Percentiles rank a stretch among this genome's conserved stretches.
phyloP scores from a whole-genome alignment of 2,797 vertebrate species.

The Vultur gryphus region DNA sequence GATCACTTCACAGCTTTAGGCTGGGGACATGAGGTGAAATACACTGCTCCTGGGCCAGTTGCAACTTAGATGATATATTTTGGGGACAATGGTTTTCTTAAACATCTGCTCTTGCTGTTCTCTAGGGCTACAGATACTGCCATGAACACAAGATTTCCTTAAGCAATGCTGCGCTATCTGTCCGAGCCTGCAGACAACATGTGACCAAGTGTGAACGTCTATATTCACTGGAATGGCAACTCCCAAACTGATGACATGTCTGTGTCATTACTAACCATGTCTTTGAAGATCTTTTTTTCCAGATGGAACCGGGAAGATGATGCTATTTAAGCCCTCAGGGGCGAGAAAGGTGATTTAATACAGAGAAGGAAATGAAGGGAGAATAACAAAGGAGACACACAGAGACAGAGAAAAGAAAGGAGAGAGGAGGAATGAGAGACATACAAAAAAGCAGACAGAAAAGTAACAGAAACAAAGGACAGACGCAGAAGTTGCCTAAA shows the following conservation, averaged over 20 bases:
- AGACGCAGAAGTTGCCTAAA: neutral
- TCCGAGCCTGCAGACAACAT: neutral
- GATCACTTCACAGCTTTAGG: neutral
- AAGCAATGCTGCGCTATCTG: neutral
- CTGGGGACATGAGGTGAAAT: neutral
- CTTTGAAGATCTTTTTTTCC: neutral
- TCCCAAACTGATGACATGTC: neutral
- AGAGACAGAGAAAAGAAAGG: neutral
- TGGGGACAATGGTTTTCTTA: neutral
- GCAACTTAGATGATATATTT: neutral
- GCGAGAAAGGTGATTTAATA: constrained; percentile 52
- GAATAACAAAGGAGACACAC: constrained; percentile 12
- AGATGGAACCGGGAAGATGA: neutral
- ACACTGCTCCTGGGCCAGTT: neutral
- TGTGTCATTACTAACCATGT: neutral
- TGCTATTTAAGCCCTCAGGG: constrained; percentile 21
- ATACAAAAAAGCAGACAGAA: neutral
- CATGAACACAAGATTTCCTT: neutral
- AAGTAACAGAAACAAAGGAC: constrained; percentile 29
- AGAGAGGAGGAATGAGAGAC: neutral
- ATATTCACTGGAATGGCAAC: neutral
- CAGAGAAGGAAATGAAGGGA: neutral
- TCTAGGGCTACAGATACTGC: neutral
- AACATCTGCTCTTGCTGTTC: neutral
- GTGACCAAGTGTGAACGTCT: neutral